A percentile compares a stretch with the other conserved stretches of the same genome.
phyloP scores from a whole-genome alignment of 2,888 invertebrate genomes.

The Apotomis turbidana region DNA sequence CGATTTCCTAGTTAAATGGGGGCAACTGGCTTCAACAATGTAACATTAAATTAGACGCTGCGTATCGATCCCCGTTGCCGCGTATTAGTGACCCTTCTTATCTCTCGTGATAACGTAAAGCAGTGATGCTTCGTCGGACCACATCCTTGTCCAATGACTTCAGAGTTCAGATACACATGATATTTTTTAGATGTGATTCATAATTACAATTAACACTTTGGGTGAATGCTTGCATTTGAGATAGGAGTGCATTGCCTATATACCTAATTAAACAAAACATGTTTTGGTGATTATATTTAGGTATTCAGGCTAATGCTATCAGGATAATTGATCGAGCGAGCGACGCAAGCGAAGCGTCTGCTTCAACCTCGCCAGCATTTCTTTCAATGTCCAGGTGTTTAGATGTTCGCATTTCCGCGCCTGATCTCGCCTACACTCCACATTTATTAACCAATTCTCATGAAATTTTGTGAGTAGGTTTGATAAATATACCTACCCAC shows the following conservation, averaged over 20 bases:
- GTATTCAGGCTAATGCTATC: not conserved
- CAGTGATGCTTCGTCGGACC: not conserved
- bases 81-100: constrained; percentile 11
- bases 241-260: not conserved
- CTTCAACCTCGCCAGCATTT: too few species aligned
- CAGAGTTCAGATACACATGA: not conserved
- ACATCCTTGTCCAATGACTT: not conserved
- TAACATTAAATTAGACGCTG: not conserved
- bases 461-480: too few species aligned
- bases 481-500: too few species aligned
- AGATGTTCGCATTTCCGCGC: too few species aligned
- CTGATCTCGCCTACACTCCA: too few species aligned
- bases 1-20: not conserved
- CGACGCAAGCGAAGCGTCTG: too few species aligned
- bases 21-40: not conserved
- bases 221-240: constrained; percentile 21
- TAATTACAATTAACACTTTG: constrained; percentile 7
- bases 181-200: not conserved
- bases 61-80: not conserved
- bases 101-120: not conserved
- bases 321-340: too few species aligned
- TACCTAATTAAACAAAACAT: constrained; percentile 10
- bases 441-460: too few species aligned
- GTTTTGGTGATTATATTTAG: not conserved
- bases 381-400: too few species aligned